These are phyloP conservation scores for Cremastinae sp. DNA, from an alignment of 2,888 invertebrate species.

Conservation along the genomic window DNA sequence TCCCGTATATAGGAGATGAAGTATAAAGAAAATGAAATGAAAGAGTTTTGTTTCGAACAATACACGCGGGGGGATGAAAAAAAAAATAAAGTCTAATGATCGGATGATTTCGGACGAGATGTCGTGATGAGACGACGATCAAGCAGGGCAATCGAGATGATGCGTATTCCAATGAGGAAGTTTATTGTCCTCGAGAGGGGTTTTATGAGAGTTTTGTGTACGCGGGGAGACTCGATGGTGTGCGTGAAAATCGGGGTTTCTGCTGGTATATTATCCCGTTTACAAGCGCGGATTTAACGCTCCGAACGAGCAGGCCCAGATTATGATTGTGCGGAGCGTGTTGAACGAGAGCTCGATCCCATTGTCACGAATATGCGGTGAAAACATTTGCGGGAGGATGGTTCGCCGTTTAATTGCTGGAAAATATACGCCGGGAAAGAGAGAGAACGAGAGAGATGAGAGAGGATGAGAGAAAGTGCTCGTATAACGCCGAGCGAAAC, in stretches of 20 bases:
- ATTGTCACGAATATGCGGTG: background rate
- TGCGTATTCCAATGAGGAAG: slow-evolving; percentile 21
- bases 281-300: slow-evolving; percentile 35
- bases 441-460: no score
- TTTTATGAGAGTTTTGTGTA: slow-evolving; percentile 5
- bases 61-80: no score
- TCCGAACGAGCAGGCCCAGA: slow-evolving; percentile 32
- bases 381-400: slow-evolving; percentile 5
- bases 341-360: slow-evolving; percentile 3
- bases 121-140: background rate
- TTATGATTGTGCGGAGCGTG: slow-evolving; percentile 27
- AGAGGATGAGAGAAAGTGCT: slow-evolving; percentile 14
- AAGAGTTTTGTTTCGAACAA: no score
- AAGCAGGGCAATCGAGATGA: slow-evolving; percentile 7
- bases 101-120: slow-evolving; percentile 9
- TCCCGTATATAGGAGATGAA: no score
- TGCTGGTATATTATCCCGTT: slow-evolving; percentile 5
- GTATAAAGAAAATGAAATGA: no score
- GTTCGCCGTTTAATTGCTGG: slow-evolving; percentile 18
- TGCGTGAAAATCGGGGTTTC: background rate
- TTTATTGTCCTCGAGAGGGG: slow-evolving; percentile 13
- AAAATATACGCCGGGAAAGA: slow-evolving; percentile 1
- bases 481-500: slow-evolving; percentile 15
- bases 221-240: background rate
- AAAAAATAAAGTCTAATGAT: no score